Conservation (phyloP, 2,888 invertebrate species). For the Polymixis flavicincta region DNA sequence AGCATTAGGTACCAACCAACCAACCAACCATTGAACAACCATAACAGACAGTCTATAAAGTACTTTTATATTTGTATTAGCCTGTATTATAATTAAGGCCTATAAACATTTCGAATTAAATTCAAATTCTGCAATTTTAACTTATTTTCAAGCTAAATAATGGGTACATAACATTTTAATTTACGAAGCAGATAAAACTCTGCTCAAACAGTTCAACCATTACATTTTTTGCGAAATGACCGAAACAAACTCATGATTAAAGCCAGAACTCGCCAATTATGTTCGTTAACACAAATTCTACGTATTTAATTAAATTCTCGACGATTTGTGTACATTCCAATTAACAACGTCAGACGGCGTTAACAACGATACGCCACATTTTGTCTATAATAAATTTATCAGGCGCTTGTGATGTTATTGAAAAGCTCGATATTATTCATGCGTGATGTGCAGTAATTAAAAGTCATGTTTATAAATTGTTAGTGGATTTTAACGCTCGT, state of each 20-base stretch:
- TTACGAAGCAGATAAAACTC: conserved; percentile 14
- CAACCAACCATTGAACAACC: neutral
- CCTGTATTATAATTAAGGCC: neutral
- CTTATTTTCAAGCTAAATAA: neutral
- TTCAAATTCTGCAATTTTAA: neutral
- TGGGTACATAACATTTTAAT: conserved; percentile 16
- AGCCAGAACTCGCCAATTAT: conserved; percentile 65
- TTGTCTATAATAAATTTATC: conserved; percentile 51
- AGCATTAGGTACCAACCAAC: neutral
- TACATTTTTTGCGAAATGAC: conserved; percentile 44
- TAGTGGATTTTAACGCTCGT: conserved; percentile 6
- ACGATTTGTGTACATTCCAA: conserved; percentile 47
- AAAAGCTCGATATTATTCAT: conserved; percentile 20
- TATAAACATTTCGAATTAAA: neutral
- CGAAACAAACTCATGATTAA: conserved; percentile 53
- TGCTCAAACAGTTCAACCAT: conserved; percentile 16
- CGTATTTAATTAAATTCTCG: conserved; percentile 64
- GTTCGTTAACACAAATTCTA: conserved; percentile 59
- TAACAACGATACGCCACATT: conserved; percentile 33
- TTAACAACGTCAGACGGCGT: conserved; percentile 33
- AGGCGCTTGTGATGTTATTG: conserved; percentile 47
- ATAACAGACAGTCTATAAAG: neutral
- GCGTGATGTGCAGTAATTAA: conserved; percentile 23
- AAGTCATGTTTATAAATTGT: conserved; percentile 15
- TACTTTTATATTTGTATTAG: neutral